A percentile compares a stretch with the other conserved stretches of the same genome.
Conservation (phyloP, 2,888 invertebrate genomes). For the Macrosoma leucophasiata region DNA sequence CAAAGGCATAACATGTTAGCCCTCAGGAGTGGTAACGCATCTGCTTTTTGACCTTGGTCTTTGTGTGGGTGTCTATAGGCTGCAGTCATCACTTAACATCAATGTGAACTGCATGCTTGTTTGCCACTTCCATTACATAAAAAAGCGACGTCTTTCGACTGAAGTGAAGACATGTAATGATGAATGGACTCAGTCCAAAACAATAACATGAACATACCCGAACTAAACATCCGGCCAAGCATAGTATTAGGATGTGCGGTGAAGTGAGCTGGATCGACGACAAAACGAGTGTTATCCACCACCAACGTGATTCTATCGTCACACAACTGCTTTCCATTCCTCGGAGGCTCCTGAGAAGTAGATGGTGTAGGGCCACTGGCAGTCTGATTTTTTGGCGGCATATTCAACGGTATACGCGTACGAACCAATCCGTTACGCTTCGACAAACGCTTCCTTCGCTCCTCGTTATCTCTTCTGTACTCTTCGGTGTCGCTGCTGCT, state of each 20-base stretch:
- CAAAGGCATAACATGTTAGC: no score
- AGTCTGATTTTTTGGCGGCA: conserved; percentile 58
- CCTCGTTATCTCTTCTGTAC: conserved; percentile 80
- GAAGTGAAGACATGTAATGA: background rate
- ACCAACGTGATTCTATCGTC: conserved; percentile 92
- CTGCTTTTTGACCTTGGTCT: no score
- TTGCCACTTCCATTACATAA: no score
- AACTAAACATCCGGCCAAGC: conserved; percentile 99
- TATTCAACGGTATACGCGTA: conserved; percentile 37
- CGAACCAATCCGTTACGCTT: conserved; percentile 56
- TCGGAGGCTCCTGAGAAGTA: conserved; percentile 52
- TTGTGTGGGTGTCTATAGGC: no score
- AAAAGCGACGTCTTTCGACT: no score
- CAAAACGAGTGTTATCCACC: conserved; percentile 94
- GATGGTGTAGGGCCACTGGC: conserved; percentile 50
- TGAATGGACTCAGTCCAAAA: background rate
- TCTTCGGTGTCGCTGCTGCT: conserved; percentile 93
- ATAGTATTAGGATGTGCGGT: conserved; percentile 98
- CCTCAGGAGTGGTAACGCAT: no score
- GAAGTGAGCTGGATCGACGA: conserved; percentile 94
- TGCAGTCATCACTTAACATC: no score
- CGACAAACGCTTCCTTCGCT: conserved; percentile 77
- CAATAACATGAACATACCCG: conserved; percentile 69
- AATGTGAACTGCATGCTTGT: no score
- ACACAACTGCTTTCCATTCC: conserved; percentile 52